Conservation (phyloP, 1,140 invertebrate species). For the Scylla paramamosain region DNA sequence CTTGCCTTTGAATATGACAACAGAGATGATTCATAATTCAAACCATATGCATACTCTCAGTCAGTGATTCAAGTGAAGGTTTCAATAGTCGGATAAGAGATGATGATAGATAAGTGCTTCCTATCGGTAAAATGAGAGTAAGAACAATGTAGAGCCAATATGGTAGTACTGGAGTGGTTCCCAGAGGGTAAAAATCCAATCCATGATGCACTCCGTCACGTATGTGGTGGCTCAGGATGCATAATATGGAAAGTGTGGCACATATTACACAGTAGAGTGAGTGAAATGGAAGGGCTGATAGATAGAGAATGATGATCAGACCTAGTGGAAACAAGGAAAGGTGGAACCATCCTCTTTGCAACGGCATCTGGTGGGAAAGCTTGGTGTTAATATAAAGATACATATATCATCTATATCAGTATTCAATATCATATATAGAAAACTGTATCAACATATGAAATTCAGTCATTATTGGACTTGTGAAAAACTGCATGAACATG, state of each 20-base stretch:
- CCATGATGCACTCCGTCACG: constrained; percentile 59
- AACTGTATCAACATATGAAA: neutral
- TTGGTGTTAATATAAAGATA: neutral
- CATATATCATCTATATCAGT: neutral
- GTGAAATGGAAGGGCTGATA: constrained; percentile 28
- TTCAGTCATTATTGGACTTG: neutral
- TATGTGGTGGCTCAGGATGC: constrained; percentile 61
- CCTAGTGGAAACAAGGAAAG: constrained; percentile 49
- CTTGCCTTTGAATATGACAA: neutral
- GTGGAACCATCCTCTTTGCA: constrained; percentile 61
- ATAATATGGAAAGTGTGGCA: constrained; percentile 36
- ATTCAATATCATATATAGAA: neutral
- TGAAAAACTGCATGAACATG: neutral
- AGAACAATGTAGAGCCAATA: constrained; percentile 56
- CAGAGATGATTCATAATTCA: neutral
- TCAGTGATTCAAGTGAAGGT: neutral
- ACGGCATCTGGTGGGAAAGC: neutral
- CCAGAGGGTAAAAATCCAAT: constrained; percentile 57
- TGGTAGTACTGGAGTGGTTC: constrained; percentile 35
- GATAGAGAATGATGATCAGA: neutral
- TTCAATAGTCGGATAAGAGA: neutral
- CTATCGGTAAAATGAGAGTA: constrained; percentile 32
- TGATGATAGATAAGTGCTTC: neutral
- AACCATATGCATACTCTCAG: neutral
- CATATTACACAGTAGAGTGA: constrained; percentile 47